Evolutionary conservation across 1,140 invertebrate genomes (phyloP), one percentile per base, ranked within the genome.

Genomic region (Trichonephila inaurata): DNA sequence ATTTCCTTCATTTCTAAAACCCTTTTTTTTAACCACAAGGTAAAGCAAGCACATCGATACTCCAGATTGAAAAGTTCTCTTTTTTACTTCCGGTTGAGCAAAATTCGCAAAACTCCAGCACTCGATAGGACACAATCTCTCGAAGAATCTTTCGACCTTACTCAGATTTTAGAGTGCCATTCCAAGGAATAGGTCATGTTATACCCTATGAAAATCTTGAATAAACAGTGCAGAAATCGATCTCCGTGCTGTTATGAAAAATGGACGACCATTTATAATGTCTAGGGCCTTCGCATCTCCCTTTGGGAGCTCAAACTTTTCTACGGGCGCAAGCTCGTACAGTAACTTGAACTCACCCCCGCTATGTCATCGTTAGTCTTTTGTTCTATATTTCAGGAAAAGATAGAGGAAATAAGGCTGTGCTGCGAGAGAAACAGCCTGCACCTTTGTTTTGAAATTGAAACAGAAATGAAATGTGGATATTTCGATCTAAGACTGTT

Each of bases 251-350:
- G 33, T 77, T 77, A 77, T 77, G 72, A 77, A 77, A 77, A 77
- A 77, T 77, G 72, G 72, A 28, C 24, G 72, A 77, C 72, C 72
- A 77, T 77, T 77, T 77, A 77, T 77, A 77, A 77, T 77, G 72
- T 77, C 72, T 77, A 77, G 72, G 72, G 72, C 18, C 28, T 28
- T 77, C 14, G 72, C 33, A 14, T 33, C 28, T 33, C 28, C 72
- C 28, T 6, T 19, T 3, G 72, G 14, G 72, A 40, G 24, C 28
- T 77, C 28, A 40, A 77, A 77, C 72, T 77, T 77, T 77, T 77
- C 72, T 28, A 77, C 28, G 28, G 72, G 18, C 14, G 14, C 33
- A 40, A 8, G 28, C 72, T 40, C 72, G 5, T 40, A 40, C 28
- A 40, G 72, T 40, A 77, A 33, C 72, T 40, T 40, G 72, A 77